These are phyloP conservation scores for Kobus ellipsiprymnus DNA, from an alignment of 2,113 vertebrate genomes.

Conservation along the genomic window DNA sequence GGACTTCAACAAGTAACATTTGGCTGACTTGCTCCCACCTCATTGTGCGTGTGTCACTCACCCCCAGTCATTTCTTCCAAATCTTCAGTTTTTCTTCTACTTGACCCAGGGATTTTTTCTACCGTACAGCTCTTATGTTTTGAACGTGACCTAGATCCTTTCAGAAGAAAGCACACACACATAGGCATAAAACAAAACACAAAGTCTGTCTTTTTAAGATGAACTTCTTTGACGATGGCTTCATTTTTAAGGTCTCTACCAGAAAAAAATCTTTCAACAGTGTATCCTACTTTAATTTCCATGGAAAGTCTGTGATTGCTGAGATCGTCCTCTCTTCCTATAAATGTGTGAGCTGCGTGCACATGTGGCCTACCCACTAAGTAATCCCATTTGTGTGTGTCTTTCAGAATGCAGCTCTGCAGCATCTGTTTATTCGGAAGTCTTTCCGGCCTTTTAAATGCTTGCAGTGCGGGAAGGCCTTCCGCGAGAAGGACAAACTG, in stretches of 20 bases:
- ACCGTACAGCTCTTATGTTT: background rate
- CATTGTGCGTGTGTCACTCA: background rate
- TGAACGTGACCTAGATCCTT: background rate
- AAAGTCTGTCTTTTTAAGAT: background rate
- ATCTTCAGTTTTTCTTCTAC: background rate
- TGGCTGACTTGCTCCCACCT: background rate
- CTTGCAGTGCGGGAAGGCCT: constrained; percentile 95
- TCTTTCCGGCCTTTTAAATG: constrained; percentile 97
- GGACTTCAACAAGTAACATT: background rate
- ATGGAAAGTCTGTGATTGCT: background rate
- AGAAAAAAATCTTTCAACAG: background rate
- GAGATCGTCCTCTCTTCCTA: background rate
- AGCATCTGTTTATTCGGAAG: constrained; percentile 97
- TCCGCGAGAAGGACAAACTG: constrained; percentile 96
- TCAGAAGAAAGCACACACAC: background rate
- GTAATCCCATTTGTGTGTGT: background rate
- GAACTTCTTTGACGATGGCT: background rate
- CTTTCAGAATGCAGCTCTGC: constrained; percentile 95
- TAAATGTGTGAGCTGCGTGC: background rate
- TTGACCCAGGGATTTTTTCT: background rate
- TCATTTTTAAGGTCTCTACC: background rate
- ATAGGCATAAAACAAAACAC: background rate
- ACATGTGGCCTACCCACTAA: background rate
- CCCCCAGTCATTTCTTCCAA: background rate
- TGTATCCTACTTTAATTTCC: background rate